A percentile compares a stretch with the other conserved stretches of the same genome.
Evolutionary conservation across 2,888 invertebrate genomes (phyloP).

Genomic region (Biston stratarius): DNA sequence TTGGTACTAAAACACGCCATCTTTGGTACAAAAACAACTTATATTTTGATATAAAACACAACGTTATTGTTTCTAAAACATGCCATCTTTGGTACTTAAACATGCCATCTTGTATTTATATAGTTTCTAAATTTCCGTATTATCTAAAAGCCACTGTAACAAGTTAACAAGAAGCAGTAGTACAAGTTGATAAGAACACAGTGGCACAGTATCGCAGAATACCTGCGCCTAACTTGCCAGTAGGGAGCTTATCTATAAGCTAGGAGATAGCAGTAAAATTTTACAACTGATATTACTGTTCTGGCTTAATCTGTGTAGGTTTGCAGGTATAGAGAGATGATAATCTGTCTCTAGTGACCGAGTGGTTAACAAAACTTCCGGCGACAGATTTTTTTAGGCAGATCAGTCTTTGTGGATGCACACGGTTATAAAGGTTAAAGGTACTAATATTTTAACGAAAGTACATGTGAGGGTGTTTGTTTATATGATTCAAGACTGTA

Average conservation of each 20-base stretch:
- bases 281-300: slow-evolving; percentile 44
- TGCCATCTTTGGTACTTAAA: too few species aligned
- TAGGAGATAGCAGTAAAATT: slow-evolving; percentile 47
- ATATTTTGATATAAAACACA: too few species aligned
- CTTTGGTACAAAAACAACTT: too few species aligned
- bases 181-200: slow-evolving; percentile 32
- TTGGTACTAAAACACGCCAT: not conserved
- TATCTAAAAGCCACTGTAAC: slow-evolving; percentile 26
- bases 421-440: too few species aligned
- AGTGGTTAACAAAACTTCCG: not conserved
- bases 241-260: slow-evolving; percentile 45
- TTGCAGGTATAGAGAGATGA: slow-evolving; percentile 4
- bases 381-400: not conserved
- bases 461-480: too few species aligned
- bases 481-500: too few species aligned
- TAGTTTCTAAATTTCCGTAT: not conserved
- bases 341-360: slow-evolving; percentile 2
- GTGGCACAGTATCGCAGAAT: slow-evolving; percentile 27
- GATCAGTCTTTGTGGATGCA: too few species aligned
- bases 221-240: slow-evolving; percentile 27
- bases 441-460: too few species aligned
- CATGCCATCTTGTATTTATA: too few species aligned
- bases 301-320: slow-evolving; percentile 26
- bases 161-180: slow-evolving; percentile 39
- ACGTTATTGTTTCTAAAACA: too few species aligned